Evolutionary conservation across 2,113 vertebrate genomes (phyloP).

Genomic region (Thalassoma bifasciatum): DNA sequence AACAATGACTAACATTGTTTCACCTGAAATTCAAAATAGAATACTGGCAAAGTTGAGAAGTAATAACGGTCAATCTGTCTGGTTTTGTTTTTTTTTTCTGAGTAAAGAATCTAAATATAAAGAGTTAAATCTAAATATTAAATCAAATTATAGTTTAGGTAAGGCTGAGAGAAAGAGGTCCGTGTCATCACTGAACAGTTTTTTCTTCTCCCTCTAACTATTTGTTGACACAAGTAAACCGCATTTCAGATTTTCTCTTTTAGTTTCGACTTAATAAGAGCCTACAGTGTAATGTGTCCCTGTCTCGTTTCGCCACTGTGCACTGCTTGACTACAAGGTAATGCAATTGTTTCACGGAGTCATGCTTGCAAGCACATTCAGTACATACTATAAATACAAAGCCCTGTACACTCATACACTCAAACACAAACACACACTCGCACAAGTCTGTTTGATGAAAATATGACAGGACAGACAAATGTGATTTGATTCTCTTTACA

Average conservation of each 20-base stretch:
- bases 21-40: too few relatives aligned
- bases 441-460: conserved; percentile 31
- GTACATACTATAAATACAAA: conserved; percentile 25
- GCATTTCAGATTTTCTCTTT: conserved; percentile 16
- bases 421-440: too few relatives aligned
- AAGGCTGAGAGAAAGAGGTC: background rate
- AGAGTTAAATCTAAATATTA: background rate
- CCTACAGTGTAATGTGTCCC: conserved; percentile 45
- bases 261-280: conserved; percentile 36
- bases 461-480: conserved; percentile 67
- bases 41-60: too few relatives aligned
- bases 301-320: conserved; percentile 57
- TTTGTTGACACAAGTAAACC: background rate
- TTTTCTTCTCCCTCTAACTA: background rate
- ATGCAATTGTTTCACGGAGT: conserved; percentile 53
- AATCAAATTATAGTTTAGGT: background rate
- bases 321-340: conserved; percentile 47
- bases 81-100: too few relatives aligned
- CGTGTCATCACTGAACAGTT: too few relatives aligned
- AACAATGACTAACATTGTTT: too few relatives aligned
- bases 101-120: background rate
- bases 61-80: too few relatives aligned
- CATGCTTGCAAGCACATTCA: conserved; percentile 34
- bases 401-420: background rate
- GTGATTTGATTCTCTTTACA: conserved; percentile 68